Conservation (phyloP, 2,888 invertebrate species). For the Tiliacea aurago region DNA sequence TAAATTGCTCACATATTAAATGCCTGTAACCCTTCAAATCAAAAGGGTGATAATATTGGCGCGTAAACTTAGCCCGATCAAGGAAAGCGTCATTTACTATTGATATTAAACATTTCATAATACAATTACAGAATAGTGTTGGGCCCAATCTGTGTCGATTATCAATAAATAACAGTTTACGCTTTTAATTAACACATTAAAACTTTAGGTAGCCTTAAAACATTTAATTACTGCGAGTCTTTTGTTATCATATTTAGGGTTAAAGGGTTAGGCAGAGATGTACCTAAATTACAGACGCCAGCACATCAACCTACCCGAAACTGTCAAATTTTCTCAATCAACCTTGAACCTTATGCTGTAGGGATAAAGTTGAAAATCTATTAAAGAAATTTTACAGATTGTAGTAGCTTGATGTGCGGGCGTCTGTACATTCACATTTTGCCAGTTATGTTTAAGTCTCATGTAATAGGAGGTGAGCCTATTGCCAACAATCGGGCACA, state of each 20-base stretch:
- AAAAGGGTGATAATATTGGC: not conserved
- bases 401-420: too few relatives aligned
- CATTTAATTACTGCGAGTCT: too few relatives aligned
- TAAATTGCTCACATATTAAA: too few relatives aligned
- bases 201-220: too few relatives aligned
- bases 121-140: conserved; percentile 18
- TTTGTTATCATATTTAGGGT: not conserved
- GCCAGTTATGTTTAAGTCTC: not conserved
- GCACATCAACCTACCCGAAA: too few relatives aligned
- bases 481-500: not conserved
- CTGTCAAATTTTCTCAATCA: too few relatives aligned
- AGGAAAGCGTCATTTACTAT: conserved; percentile 35
- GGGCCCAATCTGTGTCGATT: not conserved
- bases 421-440: not conserved
- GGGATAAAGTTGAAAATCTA: too few relatives aligned
- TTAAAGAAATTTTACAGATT: too few relatives aligned
- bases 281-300: too few relatives aligned
- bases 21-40: not conserved
- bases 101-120: conserved; percentile 34
- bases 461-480: not conserved
- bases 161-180: conserved; percentile 20
- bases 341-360: too few relatives aligned
- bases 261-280: not conserved
- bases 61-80: conserved; percentile 18
- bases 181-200: not conserved